Evolutionary conservation across 2,888 invertebrate genomes (phyloP).

Genomic region (Zelleria hepariella): DNA sequence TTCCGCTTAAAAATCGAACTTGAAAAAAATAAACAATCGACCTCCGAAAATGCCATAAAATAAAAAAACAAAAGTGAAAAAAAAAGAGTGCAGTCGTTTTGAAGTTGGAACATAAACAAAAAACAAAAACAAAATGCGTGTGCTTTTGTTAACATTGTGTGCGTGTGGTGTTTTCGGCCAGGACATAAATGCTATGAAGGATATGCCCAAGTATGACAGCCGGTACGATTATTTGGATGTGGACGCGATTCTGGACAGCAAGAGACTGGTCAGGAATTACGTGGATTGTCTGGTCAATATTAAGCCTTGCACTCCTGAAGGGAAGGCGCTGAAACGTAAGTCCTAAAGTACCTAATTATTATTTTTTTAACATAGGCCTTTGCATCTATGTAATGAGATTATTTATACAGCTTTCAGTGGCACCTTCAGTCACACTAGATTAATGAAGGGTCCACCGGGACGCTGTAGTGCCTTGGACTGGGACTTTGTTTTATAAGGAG

Average conservation of each 20-base stretch:
- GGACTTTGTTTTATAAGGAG: no score
- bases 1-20: not conserved
- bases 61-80: not conserved
- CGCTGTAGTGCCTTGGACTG: no score
- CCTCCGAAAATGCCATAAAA: not conserved
- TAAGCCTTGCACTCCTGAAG: conserved; percentile 81
- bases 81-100: not conserved
- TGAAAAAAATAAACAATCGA: not conserved
- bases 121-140: conserved; percentile 33
- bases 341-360: no score
- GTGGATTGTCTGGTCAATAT: conserved; percentile 77
- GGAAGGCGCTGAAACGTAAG: conserved; percentile 80
- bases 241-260: conserved; percentile 77
- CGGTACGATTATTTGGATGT: conserved; percentile 80
- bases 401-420: no score
- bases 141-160: conserved; percentile 21
- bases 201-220: conserved; percentile 59
- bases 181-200: conserved; percentile 38
- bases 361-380: no score
- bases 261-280: conserved; percentile 78
- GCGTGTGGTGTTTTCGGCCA: conserved; percentile 42
- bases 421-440: no score
- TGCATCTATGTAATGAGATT: no score
- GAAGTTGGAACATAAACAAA: not conserved
- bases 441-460: no score